Evolutionary conservation across 2,888 invertebrate genomes (phyloP).

Genomic region (Meiosimyza decipiens): DNA sequence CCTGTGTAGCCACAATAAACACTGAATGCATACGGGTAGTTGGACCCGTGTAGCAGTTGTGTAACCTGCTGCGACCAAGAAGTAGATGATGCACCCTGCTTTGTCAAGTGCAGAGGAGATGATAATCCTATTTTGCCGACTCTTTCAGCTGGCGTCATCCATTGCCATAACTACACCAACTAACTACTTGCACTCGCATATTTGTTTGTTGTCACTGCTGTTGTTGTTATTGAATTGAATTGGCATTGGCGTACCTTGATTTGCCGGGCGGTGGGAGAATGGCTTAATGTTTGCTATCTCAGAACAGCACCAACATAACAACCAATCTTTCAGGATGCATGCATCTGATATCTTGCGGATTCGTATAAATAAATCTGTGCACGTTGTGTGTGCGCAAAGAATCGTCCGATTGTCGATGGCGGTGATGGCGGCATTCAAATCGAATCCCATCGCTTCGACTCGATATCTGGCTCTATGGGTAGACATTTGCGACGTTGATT

Average conservation of each 20-base stretch:
- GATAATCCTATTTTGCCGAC: constrained; percentile 24
- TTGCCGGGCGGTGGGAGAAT: background rate
- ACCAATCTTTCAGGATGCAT: constrained; percentile 10
- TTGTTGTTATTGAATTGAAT: background rate
- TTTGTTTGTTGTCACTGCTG: background rate
- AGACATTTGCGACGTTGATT: constrained; percentile 11
- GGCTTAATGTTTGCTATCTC: background rate
- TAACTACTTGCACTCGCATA: background rate
- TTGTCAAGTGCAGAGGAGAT: constrained; percentile 12
- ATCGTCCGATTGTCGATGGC: background rate
- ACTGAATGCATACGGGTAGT: no score
- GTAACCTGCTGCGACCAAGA: no score
- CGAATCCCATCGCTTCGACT: background rate
- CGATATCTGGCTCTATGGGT: constrained; percentile 7
- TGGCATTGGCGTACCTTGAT: background rate
- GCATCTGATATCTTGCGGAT: constrained; percentile 16
- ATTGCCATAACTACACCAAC: background rate
- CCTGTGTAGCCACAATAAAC: no score
- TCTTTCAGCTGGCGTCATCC: constrained; percentile 22
- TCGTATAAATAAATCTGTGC: constrained; percentile 19
- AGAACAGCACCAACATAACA: background rate
- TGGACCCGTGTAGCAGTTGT: no score
- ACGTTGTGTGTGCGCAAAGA: background rate
- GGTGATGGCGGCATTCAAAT: background rate
- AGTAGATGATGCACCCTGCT: background rate